Percentiles rank a stretch among this genome's conserved stretches.
Evolutionary conservation across 2,797 vertebrate genomes (phyloP).

Genomic region (Phrynocephalus guinanensis): DNA sequence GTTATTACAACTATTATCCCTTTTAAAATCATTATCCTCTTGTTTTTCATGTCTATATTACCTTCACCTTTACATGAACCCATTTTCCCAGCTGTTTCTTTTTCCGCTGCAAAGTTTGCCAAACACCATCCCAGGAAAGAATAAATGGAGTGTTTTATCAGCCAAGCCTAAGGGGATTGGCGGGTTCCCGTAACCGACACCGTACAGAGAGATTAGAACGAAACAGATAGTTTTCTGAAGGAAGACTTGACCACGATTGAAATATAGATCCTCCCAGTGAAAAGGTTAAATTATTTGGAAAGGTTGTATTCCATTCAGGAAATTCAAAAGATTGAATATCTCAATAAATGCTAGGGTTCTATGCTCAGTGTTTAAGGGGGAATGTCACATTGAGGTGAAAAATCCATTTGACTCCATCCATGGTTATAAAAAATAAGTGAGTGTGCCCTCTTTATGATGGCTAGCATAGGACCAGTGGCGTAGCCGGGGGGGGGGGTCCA

Average conservation of each 20-base stretch:
- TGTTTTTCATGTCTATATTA: constrained; percentile 95
- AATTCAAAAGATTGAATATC: constrained; percentile 51
- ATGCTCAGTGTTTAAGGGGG: not conserved
- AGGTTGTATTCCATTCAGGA: constrained; percentile 49
- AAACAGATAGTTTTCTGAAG: not conserved
- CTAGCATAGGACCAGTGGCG: no score
- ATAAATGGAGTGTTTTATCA: constrained; percentile 95
- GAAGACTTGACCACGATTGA: constrained; percentile 76
- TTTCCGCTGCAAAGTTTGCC: constrained; percentile 93
- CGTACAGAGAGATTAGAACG: constrained; percentile 73
- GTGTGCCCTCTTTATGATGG: not conserved
- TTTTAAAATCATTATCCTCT: constrained; percentile 94
- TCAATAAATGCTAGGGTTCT: constrained; percentile 26
- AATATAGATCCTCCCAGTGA: constrained; percentile 73
- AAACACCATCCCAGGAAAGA: constrained; percentile 90
- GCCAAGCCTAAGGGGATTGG: constrained; percentile 92
- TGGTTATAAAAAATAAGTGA: constrained; percentile 7
- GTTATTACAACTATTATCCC: constrained; percentile 93
- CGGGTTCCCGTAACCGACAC: constrained; percentile 80
- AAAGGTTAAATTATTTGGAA: constrained; percentile 51
- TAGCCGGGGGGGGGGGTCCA: no score
- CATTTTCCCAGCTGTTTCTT: constrained; percentile 94
- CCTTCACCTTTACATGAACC: constrained; percentile 98
- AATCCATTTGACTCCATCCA: not conserved
- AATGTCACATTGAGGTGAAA: constrained; percentile 7